These are phyloP conservation scores for Xiphophorus hellerii DNA, from an alignment of 2,113 vertebrate species.

Conservation along the genomic window DNA sequence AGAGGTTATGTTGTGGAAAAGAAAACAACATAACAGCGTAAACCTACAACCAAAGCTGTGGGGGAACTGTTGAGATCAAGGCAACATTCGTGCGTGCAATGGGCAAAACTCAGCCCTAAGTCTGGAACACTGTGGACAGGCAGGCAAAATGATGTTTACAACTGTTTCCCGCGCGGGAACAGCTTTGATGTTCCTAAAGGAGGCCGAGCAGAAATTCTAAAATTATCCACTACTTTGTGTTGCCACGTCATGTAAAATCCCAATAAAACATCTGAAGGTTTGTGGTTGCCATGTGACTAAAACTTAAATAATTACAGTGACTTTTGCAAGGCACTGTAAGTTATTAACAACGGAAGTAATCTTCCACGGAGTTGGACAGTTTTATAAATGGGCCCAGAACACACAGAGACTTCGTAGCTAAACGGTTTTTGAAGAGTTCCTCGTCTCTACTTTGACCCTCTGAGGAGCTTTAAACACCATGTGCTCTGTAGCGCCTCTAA, in stretches of 20 bases:
- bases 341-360: background rate
- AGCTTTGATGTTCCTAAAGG: background rate
- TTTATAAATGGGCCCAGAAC: constrained; percentile 11
- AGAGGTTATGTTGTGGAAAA: background rate
- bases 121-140: background rate
- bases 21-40: background rate
- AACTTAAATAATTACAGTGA: background rate
- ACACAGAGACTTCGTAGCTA: background rate
- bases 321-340: background rate
- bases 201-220: no score
- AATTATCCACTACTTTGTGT: background rate
- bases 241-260: background rate
- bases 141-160: background rate
- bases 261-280: background rate
- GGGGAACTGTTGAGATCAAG: background rate
- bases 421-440: constrained; percentile 21
- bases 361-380: background rate
- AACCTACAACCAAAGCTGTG: background rate
- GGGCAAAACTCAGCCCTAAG: background rate
- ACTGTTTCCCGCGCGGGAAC: background rate
- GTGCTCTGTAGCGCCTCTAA: background rate
- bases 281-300: background rate
- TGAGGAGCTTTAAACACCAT: constrained; percentile 18
- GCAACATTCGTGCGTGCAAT: no score
- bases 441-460: constrained; percentile 14